Evolutionary conservation across 2,113 vertebrate genomes (phyloP), one percentile per base, ranked within the genome.

Genomic region (Amphiprion ocellaris): DNA sequence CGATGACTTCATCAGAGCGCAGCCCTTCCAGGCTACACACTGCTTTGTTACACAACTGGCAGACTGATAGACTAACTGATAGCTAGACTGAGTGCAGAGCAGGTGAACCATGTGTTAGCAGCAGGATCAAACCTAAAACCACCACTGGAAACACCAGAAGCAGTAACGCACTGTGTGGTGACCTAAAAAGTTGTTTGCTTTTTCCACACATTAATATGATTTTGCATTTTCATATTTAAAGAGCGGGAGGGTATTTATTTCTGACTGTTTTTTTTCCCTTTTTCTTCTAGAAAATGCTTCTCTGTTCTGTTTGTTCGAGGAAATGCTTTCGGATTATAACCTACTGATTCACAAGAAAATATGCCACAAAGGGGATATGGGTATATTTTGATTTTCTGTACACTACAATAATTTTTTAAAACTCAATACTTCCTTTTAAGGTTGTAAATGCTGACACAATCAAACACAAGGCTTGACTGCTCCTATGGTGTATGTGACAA

Each of bases 1-100:
- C 3, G 69, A 90, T 91, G 90, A 93, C 88, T 85, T 92, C 84
- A 92, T 90, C 73, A 78, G 64, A 79, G 75, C 19, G 67, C n/a
- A 54, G 24, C 55, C 63, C 47, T 81, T 66, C n/a, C 46, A 44
- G 63, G 55, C 67, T 53, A 53, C 50, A 69, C 30, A 14, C 4
- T 23, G 62, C 39, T 65, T 80, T 79, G 63, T 62, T 72, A 66
- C 28, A 66, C 16, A 30, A 62, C 66, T n/a, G 72, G 62, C 5
- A 54, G 59, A 19, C 47, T 49, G 55, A 37, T 14, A 47, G 50
- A 24, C 26, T 50, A 30, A 75, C 54, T 62, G 47, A 60, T 23
- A 33, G 26, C 47, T 3, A 0, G 24, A 41, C 26, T 10, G 50
- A 33, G 19, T 5, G 53, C 37, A 81, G 17, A 23, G 10, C 23